A percentile compares a stretch with the other conserved stretches of the same genome.
Evolutionary conservation across 2,797 vertebrate species (phyloP).

Genomic region (Poecile montanus): DNA sequence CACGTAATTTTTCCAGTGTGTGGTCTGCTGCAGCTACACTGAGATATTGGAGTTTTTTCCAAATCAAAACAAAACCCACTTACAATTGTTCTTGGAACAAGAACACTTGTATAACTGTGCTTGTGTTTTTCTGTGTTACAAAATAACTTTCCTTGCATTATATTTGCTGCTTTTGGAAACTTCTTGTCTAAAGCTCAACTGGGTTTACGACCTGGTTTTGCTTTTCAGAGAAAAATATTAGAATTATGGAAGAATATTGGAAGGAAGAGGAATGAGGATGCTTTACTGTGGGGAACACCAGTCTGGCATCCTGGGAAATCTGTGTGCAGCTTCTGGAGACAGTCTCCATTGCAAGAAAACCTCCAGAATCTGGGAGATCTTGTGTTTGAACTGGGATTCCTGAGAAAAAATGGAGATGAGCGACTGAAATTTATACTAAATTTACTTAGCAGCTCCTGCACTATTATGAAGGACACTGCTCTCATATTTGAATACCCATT

Average conservation of each 20-base stretch:
- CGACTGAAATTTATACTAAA: neutral
- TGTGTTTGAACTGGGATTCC: neutral
- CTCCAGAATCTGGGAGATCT: neutral
- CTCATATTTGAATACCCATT: neutral
- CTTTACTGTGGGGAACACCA: neutral
- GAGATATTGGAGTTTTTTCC: slow-evolving; percentile 62
- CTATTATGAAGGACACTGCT: neutral
- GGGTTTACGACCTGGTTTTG: neutral
- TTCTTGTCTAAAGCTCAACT: neutral
- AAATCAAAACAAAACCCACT: slow-evolving; percentile 68
- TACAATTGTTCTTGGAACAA: slow-evolving; percentile 68
- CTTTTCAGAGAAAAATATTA: slow-evolving; percentile 21
- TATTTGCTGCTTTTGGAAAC: slow-evolving; percentile 49
- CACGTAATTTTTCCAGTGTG: slow-evolving; percentile 64
- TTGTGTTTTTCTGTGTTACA: slow-evolving; percentile 56
- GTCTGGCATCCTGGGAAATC: neutral
- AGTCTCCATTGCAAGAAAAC: neutral
- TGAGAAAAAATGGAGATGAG: neutral
- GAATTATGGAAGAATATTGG: neutral
- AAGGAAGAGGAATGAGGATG: neutral
- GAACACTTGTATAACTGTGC: slow-evolving; percentile 61
- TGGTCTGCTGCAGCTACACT: slow-evolving; percentile 59
- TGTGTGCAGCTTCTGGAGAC: neutral
- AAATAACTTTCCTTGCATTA: slow-evolving; percentile 46
- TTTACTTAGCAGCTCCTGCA: neutral